These are phyloP conservation scores for Anoplophora glabripennis DNA, from an alignment of 1,140 invertebrate species.

Conservation along the genomic window DNA sequence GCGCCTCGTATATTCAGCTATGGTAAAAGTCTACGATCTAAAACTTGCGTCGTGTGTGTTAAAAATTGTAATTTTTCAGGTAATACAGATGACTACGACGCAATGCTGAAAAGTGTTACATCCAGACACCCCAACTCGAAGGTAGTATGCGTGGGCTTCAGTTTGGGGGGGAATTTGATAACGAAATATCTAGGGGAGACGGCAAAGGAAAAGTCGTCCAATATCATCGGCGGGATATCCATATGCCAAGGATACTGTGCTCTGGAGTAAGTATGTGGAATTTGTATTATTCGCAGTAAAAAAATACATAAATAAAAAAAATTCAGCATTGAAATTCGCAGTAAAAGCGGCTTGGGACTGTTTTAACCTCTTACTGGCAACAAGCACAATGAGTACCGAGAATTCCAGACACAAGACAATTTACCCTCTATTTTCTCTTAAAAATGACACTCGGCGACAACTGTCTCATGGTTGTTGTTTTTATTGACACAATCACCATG, in stretches of 20 bases:
- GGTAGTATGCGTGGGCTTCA: slow-evolving; percentile 84
- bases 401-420: background rate
- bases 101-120: slow-evolving; percentile 73
- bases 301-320: too few species aligned
- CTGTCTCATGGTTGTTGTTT: too few species aligned
- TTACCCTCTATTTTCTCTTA: too few species aligned
- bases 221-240: slow-evolving; percentile 82
- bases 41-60: background rate
- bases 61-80: slow-evolving; percentile 53
- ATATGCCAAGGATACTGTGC: slow-evolving; percentile 92
- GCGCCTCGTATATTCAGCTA: slow-evolving; percentile 87
- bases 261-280: slow-evolving; percentile 65
- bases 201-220: slow-evolving; percentile 57
- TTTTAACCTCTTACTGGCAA: too few species aligned
- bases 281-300: background rate
- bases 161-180: slow-evolving; percentile 84
- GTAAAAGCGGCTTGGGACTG: too few species aligned
- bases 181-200: slow-evolving; percentile 85
- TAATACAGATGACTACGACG: slow-evolving; percentile 79
- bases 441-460: too few species aligned
- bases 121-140: slow-evolving; percentile 71
- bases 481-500: background rate
- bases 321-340: too few species aligned
- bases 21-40: slow-evolving; percentile 58
- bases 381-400: background rate